Percentiles rank a stretch among this genome's conserved stretches.
phyloP scores from a whole-genome alignment of 2,888 invertebrate genomes.

The Cephus nigrinus region DNA sequence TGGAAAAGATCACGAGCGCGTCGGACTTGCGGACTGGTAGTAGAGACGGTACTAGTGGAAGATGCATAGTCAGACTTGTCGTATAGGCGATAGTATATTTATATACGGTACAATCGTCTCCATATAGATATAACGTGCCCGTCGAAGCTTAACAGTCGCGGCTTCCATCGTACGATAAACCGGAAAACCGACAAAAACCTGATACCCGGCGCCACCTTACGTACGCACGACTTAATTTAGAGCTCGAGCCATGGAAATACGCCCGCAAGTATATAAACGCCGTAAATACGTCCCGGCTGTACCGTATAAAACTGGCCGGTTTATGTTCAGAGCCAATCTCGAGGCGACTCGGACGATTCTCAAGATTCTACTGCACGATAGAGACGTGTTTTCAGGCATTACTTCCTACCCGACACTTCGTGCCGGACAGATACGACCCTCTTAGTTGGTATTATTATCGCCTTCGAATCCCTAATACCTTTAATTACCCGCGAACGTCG shows the following conservation, averaged over 20 bases:
- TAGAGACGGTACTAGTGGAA: not conserved
- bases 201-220: constrained; percentile 11
- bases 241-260: constrained; percentile 17
- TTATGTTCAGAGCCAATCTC: constrained; percentile 56
- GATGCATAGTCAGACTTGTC: not conserved
- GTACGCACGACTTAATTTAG: constrained; percentile 20
- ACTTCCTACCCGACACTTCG: constrained; percentile 39
- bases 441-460: constrained; percentile 59
- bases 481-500: constrained; percentile 12
- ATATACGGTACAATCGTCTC: not conserved
- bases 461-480: constrained; percentile 23
- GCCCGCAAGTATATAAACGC: constrained; percentile 52
- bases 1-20: not conserved
- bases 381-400: constrained; percentile 63
- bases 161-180: constrained; percentile 7
- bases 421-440: constrained; percentile 62
- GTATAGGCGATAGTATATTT: not conserved
- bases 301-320: constrained; percentile 57
- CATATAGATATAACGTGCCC: not conserved
- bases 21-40: not conserved
- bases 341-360: not conserved
- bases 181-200: constrained; percentile 19
- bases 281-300: constrained; percentile 59
- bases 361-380: constrained; percentile 59
- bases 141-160: not conserved